phyloP scores from a whole-genome alignment of 2,113 vertebrate species.

The Perognathus longimembris region DNA sequence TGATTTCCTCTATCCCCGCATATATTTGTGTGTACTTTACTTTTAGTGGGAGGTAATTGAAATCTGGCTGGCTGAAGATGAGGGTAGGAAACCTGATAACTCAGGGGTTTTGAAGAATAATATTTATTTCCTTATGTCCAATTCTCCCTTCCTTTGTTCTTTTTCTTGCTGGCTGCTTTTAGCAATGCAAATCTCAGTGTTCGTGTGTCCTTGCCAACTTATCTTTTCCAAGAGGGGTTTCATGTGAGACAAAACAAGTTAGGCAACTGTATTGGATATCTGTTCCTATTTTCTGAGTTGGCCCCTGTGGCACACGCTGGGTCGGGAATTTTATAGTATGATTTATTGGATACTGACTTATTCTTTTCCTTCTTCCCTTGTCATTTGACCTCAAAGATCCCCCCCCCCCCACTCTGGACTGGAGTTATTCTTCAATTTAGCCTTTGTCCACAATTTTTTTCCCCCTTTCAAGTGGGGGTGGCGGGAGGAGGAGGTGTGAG shows the following conservation, averaged over 20 bases:
- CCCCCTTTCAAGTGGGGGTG: neutral
- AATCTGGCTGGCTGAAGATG: neutral
- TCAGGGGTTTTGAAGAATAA: neutral
- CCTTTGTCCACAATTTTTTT: slow-evolving; percentile 60
- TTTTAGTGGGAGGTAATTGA: neutral
- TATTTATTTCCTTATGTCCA: neutral
- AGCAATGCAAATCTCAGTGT: fast-evolving
- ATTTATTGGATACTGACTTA: neutral
- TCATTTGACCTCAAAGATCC: slow-evolving; percentile 50
- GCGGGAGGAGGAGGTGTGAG: slow-evolving; percentile 44
- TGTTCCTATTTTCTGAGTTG: neutral
- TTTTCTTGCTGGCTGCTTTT: neutral
- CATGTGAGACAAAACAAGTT: neutral
- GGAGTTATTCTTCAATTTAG: slow-evolving; percentile 66
- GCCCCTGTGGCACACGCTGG: neutral
- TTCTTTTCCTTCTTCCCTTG: neutral
- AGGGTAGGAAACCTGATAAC: neutral
- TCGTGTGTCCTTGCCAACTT: neutral
- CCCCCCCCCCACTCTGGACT: neutral
- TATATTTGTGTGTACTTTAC: neutral
- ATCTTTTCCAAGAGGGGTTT: neutral
- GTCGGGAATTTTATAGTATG: neutral
- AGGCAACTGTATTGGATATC: neutral
- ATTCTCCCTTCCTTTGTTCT: neutral
- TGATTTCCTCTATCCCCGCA: neutral